Base-by-base conservation (phyloP, 2,113 vertebrate species). In the Narcine bancroftii region DNA sequence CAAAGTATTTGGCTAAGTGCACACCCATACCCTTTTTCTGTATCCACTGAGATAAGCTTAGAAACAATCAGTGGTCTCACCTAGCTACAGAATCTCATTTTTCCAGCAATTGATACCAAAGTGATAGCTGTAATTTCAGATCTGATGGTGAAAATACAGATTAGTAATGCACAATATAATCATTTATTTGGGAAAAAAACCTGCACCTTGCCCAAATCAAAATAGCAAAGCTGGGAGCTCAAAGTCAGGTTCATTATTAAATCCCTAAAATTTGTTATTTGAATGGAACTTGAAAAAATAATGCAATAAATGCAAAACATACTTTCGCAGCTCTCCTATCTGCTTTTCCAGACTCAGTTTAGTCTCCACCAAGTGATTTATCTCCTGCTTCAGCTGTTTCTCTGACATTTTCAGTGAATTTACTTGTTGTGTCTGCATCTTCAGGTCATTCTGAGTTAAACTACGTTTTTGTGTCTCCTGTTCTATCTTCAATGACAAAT, bases 341-440 rank as follows among this genome's bases (percentile, higher is more conserved):
- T 99, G 98, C 92, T 99, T 99, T 94, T 99, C 99, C 94, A 99
- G 94, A 93, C 96, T 99, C 93, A 96, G 95, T 95, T 97, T 99
- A 93, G 99, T 98, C 95, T 99, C 99, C 93, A 98, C 94, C 94
- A 99, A 96, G 94, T 99, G 98, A 93, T 99, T 99, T 47, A 96
- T 97, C 94, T 99, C 99, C 94, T 99, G 99, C 92, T 99, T 99
- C 72, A 99, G 95, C 93, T 99, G 99, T 92, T 99, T 99, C 95
- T 99, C 98, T 0, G 98, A 98, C 94, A 98, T 97, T 94, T 95
- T 97, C 94, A 99, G 94, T 19, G 96, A 94, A 92, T 96, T 99
- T 92, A 99, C 97, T 94, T 99, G 98, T 94, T 99, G 98, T 0
- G 96, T 97, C 95, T 99, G 98, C 93, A 97, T 96, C 96, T 99